Conservation (phyloP, 2,888 invertebrate genomes). For the Neoascia interrupta region DNA sequence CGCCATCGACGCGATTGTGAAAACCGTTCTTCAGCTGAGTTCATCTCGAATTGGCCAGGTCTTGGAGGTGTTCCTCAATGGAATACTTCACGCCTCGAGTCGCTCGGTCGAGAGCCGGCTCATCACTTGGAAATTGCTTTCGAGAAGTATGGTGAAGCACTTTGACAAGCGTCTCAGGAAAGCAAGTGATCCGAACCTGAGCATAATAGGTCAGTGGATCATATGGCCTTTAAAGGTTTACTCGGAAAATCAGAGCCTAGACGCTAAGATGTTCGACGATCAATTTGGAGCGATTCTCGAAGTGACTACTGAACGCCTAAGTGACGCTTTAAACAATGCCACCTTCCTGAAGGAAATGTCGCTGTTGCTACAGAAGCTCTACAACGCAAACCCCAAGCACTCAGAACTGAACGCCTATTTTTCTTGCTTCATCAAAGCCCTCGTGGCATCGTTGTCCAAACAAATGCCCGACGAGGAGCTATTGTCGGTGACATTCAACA, state of each 20-base stretch:
- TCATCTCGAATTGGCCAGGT: slow-evolving; percentile 14
- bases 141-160: slow-evolving; percentile 71
- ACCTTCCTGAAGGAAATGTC: slow-evolving; percentile 29
- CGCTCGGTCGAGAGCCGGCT: neutral
- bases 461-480: slow-evolving; percentile 21
- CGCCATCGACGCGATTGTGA: slow-evolving; percentile 22
- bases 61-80: slow-evolving; percentile 19
- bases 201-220: slow-evolving; percentile 74
- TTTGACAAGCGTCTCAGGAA: slow-evolving; percentile 61
- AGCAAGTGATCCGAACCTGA: slow-evolving; percentile 14
- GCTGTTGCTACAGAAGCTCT: slow-evolving; percentile 25
- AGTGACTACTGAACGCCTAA: neutral
- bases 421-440: slow-evolving; percentile 12
- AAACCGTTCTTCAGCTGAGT: slow-evolving; percentile 12
- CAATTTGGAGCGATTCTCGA: slow-evolving; percentile 71
- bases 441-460: neutral
- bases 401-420: slow-evolving; percentile 39
- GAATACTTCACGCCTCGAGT: neutral
- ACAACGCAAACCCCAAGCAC: neutral
- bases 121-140: slow-evolving; percentile 74
- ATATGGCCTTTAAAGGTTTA: slow-evolving; percentile 76
- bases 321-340: slow-evolving; percentile 13
- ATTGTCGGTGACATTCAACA: slow-evolving; percentile 19
- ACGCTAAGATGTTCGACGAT: slow-evolving; percentile 72
- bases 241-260: slow-evolving; percentile 46